Base-by-base conservation (phyloP, 2,113 vertebrate species). In the Numenius arquata region DNA sequence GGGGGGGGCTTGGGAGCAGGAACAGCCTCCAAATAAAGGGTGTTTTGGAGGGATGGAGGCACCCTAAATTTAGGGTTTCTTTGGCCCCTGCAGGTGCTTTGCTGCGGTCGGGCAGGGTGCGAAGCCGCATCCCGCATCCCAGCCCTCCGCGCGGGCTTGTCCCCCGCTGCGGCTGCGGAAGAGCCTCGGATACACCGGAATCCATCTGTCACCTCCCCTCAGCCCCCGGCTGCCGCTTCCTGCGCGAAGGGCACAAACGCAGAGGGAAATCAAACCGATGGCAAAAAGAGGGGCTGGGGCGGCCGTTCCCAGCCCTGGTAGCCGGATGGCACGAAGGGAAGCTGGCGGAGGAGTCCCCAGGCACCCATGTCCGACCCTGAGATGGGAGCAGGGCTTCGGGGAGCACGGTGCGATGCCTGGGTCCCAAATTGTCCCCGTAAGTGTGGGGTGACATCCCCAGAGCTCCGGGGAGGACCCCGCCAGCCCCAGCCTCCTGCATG, bases 91-190 rank as follows among this genome's bases (percentile, higher is more conserved):
- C 11, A 9, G 63, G 30, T 62, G 40, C 61, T 88, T 21, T 41
- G 58, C 38, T 15, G 30, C 2, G 3, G 29, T 30, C 2, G 2
- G 34, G 41, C 25, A 8, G 12, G 1, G 0, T 5, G 56, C 3
- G 8, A 59, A 38, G 48, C 32, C 4, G 38, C 3, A 0, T 77
- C 70, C 32, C 0, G 0, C 48, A 71, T 32, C 56, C 22, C 74
- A 34, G 22, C 56, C 29, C 61, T 77, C 25, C 0, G 2, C 1
- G 0, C 0, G 5, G 45, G 25, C 40, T 61, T 11, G 4, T 13
- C 14, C 21, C 27, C 3, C 1, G 2, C 68, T 26, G 36, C 2
- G 32, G 12, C 9, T 58, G 65, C 43, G 5, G 58, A 53, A 77
- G 11, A 78, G 38, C n/a, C 59, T 53, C 2, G 4, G 38, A 27